Conservation (phyloP, 2,797 vertebrate species). For the Chiroxiphia lanceolata region DNA sequence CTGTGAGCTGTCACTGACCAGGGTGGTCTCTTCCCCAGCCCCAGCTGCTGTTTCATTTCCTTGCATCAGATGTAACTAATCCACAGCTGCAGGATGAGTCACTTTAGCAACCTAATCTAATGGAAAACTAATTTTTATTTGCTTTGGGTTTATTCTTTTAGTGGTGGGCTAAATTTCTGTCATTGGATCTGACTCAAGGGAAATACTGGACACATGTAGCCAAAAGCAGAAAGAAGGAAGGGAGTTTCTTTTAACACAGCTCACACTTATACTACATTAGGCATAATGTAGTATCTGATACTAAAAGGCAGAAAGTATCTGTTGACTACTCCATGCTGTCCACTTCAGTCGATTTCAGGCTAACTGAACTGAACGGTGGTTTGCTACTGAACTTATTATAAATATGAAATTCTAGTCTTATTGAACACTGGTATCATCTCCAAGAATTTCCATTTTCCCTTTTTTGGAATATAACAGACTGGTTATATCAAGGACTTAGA, state of each 20-base stretch:
- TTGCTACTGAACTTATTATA: background rate
- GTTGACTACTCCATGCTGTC: background rate
- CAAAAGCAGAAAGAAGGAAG: background rate
- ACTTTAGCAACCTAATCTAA: constrained; percentile 4
- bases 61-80: constrained; percentile 21
- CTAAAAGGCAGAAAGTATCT: background rate
- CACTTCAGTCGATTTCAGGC: background rate
- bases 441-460: background rate
- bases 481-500: background rate
- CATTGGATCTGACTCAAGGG: constrained; percentile 19
- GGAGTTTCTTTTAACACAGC: background rate
- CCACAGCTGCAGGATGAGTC: constrained; percentile 62
- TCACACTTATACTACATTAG: background rate
- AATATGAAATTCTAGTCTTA: background rate
- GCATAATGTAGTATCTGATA: background rate
- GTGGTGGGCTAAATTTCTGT: background rate
- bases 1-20: background rate
- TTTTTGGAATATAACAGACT: background rate
- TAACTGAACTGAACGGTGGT: background rate
- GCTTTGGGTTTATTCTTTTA: constrained; percentile 24
- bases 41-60: constrained; percentile 17
- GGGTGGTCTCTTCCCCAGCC: constrained; percentile 18
- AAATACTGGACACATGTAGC: background rate
- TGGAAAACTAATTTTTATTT: constrained; percentile 38
- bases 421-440: background rate